Evolutionary conservation across 1,140 invertebrate genomes (phyloP).

Genomic region (Drosophila orosa): DNA sequence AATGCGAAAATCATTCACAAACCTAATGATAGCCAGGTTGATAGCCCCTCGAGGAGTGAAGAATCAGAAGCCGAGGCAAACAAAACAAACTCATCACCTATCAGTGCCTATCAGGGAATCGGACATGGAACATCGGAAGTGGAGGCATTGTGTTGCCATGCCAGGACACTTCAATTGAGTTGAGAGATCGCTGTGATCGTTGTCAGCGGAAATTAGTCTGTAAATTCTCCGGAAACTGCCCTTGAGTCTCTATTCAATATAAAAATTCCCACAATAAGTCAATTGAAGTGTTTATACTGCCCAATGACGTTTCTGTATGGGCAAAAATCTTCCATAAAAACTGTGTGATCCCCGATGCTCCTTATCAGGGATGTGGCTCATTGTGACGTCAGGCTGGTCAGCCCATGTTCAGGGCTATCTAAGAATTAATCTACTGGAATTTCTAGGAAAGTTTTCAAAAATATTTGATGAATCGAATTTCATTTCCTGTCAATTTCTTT

Average conservation of each 20-base stretch:
- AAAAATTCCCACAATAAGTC: not conserved
- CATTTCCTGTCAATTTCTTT: slow-evolving; percentile 15
- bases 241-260: not conserved
- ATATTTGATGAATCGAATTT: slow-evolving; percentile 1
- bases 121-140: slow-evolving; percentile 4
- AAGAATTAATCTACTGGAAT: slow-evolving; percentile 15
- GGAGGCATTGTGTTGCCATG: slow-evolving; percentile 36
- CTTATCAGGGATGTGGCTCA: slow-evolving; percentile 13
- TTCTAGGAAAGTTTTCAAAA: slow-evolving; percentile 42
- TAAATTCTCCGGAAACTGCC: slow-evolving; percentile 11
- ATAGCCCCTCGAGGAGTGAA: slow-evolving; percentile 43
- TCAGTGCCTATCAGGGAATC: not conserved
- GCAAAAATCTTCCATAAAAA: slow-evolving; percentile 10
- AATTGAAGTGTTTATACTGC: not conserved
- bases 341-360: slow-evolving; percentile 1
- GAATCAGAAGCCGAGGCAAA: slow-evolving; percentile 4
- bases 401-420: slow-evolving; percentile 18
- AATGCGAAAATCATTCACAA: slow-evolving; percentile 50
- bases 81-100: slow-evolving; percentile 35
- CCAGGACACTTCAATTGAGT: slow-evolving; percentile 16
- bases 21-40: slow-evolving; percentile 49
- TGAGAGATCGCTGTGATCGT: not conserved
- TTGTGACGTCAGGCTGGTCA: slow-evolving; percentile 31
- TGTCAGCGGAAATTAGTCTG: not conserved
- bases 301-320: slow-evolving; percentile 2